A percentile compares a stretch with the other conserved stretches of the same genome.
Evolutionary conservation across 1,140 invertebrate species (phyloP).

Genomic region (Drosophila persimilis): DNA sequence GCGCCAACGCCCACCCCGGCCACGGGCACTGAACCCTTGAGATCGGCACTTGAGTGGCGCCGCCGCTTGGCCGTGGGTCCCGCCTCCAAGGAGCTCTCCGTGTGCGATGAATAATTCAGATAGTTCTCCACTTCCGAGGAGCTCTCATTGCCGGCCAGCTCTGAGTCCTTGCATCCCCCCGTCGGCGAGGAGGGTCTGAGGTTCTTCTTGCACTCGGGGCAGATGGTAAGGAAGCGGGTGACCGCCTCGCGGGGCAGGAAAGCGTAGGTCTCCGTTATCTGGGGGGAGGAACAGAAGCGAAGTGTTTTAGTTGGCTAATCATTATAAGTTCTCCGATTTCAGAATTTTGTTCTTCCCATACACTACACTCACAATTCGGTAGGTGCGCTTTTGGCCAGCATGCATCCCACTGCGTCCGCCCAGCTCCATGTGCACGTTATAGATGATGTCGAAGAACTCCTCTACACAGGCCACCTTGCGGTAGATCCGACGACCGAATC

Average conservation of each 20-base stretch:
- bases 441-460: constrained; percentile 98
- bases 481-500: constrained; percentile 86
- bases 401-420: constrained; percentile 95
- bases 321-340: no score
- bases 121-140: constrained; percentile 78
- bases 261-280: constrained; percentile 98
- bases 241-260: constrained; percentile 97
- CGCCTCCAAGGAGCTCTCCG: constrained; percentile 76
- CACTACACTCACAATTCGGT: constrained; percentile 92
- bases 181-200: constrained; percentile 89
- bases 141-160: constrained; percentile 73
- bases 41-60: constrained; percentile 68
- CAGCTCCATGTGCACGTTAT: constrained; percentile 96
- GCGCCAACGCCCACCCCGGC: constrained; percentile 3
- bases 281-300: constrained; percentile 69
- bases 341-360: constrained; percentile 9
- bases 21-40: constrained; percentile 45
- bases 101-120: constrained; percentile 78
- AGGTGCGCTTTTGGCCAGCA: constrained; percentile 97
- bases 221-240: constrained; percentile 95
- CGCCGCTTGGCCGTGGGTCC: constrained; percentile 69
- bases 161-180: constrained; percentile 44
- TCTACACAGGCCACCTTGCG: constrained; percentile 97
- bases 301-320: background rate
- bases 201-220: constrained; percentile 95